Conservation (phyloP, 2,113 vertebrate species). For the Notothenia rossii region DNA sequence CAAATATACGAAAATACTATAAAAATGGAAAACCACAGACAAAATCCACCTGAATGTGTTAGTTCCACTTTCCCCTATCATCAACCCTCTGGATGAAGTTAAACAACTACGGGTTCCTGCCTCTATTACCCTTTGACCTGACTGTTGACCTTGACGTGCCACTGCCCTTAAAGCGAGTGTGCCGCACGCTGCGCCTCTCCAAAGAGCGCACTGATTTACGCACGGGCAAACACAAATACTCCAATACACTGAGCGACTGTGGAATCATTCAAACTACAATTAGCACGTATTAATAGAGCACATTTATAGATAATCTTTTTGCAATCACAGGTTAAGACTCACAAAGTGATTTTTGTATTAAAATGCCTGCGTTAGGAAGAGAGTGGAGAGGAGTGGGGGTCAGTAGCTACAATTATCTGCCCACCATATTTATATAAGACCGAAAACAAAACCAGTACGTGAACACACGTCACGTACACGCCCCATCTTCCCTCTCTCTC, state of each 20-base stretch:
- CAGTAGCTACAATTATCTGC: not conserved
- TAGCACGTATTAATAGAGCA: not conserved
- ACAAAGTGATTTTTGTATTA: too few relatives aligned
- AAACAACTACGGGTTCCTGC: not conserved
- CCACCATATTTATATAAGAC: constrained; percentile 26
- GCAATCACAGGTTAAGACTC: not conserved
- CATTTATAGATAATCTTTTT: not conserved
- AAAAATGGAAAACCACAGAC: too few relatives aligned
- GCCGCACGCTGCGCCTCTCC: not conserved
- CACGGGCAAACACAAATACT: not conserved
- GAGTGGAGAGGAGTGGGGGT: not conserved
- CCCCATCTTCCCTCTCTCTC: constrained; percentile 27
- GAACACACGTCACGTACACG: constrained; percentile 22
- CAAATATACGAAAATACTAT: not conserved
- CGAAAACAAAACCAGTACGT: constrained; percentile 8
- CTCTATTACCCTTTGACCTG: constrained; percentile 18
- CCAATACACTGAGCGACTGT: accelerated
- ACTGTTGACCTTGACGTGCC: constrained; percentile 45
- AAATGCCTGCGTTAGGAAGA: not conserved
- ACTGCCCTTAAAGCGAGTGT: not conserved
- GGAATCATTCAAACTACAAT: not conserved
- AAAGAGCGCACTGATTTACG: constrained; percentile 33
- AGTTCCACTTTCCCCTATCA: not conserved
- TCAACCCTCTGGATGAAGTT: not conserved
- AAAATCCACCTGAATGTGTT: not conserved